These are phyloP conservation scores for Enoplosus armatus DNA, from an alignment of 2,797 vertebrate genomes.

Conservation along the genomic window DNA sequence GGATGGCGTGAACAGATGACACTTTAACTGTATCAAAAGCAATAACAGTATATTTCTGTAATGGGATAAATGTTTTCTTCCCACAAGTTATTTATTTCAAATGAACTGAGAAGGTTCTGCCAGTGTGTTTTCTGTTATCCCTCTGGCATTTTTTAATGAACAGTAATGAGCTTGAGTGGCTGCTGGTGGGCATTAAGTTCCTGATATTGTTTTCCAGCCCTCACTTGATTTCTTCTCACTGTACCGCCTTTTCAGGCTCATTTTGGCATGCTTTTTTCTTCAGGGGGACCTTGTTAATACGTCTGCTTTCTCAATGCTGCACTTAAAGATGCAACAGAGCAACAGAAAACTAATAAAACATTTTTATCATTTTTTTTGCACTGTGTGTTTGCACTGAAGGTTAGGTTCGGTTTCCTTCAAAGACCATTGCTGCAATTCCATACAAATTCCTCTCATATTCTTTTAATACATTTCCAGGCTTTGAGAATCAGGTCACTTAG, in stretches of 20 bases:
- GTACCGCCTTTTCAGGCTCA: neutral
- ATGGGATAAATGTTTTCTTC: conserved; percentile 41
- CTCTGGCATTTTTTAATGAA: conserved; percentile 49
- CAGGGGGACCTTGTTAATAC: conserved; percentile 7
- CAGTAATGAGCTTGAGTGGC: conserved; percentile 43
- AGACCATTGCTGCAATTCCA: neutral
- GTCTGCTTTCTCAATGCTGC: conserved; percentile 18
- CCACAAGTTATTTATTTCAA: conserved; percentile 56
- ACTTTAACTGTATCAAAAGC: conserved; percentile 51
- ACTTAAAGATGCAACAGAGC: conserved; percentile 41
- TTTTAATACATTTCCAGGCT: neutral
- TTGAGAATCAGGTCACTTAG: neutral
- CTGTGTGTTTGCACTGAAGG: neutral
- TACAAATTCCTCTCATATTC: neutral
- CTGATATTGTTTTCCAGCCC: conserved; percentile 33
- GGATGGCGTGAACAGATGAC: conserved; percentile 17
- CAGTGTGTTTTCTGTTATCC: conserved; percentile 13
- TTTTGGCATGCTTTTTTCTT: conserved; percentile 9
- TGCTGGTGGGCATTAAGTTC: conserved; percentile 35
- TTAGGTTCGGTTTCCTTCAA: neutral
- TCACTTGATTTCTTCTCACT: conserved; percentile 22
- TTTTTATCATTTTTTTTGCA: no score
- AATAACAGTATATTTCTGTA: conserved; percentile 50
- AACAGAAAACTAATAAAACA: conserved; percentile 50
- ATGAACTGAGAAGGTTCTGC: conserved; percentile 12